phyloP scores from a whole-genome alignment of 2,888 invertebrate genomes.

The Polylopha cassiicola region DNA sequence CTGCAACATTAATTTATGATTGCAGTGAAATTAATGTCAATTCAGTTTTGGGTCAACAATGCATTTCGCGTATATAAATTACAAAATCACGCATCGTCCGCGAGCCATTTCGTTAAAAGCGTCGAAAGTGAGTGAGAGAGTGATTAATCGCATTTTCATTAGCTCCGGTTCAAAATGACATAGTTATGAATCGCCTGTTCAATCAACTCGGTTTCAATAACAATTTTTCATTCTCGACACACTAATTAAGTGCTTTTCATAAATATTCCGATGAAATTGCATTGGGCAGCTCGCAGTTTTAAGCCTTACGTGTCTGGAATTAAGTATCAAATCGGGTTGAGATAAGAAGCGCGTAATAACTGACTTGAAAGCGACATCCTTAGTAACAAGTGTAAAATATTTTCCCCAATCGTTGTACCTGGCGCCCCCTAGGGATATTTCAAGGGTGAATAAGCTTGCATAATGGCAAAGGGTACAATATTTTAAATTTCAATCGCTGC shows the following conservation, averaged over 20 bases:
- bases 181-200: slow-evolving; percentile 73
- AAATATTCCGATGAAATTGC: slow-evolving; percentile 54
- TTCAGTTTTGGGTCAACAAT: slow-evolving; percentile 18
- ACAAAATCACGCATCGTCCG: slow-evolving; percentile 47
- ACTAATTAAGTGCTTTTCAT: slow-evolving; percentile 76
- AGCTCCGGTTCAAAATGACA: slow-evolving; percentile 71
- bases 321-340: slow-evolving; percentile 38
- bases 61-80: slow-evolving; percentile 35
- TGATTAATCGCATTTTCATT: slow-evolving; percentile 72
- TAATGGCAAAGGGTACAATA: slow-evolving; percentile 78
- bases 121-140: slow-evolving; percentile 41
- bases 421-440: slow-evolving; percentile 77
- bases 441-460: slow-evolving; percentile 78
- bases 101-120: slow-evolving; percentile 50
- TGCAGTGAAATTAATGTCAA: slow-evolving; percentile 15
- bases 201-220: slow-evolving; percentile 74
- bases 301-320: slow-evolving; percentile 34
- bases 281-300: slow-evolving; percentile 30
- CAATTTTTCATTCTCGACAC: slow-evolving; percentile 76
- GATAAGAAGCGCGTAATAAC: slow-evolving; percentile 41
- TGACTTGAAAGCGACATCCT: slow-evolving; percentile 70
- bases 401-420: slow-evolving; percentile 76
- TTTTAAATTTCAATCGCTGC: slow-evolving; percentile 78
- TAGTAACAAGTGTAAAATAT: slow-evolving; percentile 78
- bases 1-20: slow-evolving; percentile 11